Percentiles rank a stretch among this genome's conserved stretches.
These are phyloP conservation scores for Eurystomus gularis DNA, from an alignment of 2,113 vertebrate genomes.

Conservation along the genomic window DNA sequence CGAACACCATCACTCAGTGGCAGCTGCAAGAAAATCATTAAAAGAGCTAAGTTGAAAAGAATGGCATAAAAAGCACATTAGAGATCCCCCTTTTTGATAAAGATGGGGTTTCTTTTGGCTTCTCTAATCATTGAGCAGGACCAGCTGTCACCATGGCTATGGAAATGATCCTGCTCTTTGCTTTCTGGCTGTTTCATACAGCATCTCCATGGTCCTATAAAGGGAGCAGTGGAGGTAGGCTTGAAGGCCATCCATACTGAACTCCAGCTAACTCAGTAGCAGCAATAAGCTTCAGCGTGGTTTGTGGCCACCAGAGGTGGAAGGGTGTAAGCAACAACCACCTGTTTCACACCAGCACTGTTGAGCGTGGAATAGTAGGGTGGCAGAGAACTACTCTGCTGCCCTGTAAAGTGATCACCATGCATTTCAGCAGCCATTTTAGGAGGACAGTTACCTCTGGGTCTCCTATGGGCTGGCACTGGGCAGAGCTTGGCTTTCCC, in stretches of 20 bases:
- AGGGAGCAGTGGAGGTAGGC: not conserved
- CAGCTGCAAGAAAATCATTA: conserved; percentile 2
- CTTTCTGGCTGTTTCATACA: not conserved
- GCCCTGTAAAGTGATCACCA: not conserved
- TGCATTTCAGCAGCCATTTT: not conserved
- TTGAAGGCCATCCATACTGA: not conserved
- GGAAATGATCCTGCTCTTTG: not conserved
- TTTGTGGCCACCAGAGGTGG: not conserved
- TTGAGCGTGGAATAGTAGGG: not conserved
- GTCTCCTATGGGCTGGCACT: not conserved
- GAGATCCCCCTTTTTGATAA: not conserved
- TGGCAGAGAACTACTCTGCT: not conserved
- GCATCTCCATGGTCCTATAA: not conserved
- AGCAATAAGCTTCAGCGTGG: not conserved
- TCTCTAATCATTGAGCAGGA: not conserved
- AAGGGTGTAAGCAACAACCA: not conserved
- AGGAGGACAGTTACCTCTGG: not conserved
- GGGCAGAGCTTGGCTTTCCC: not conserved
- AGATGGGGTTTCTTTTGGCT: not conserved
- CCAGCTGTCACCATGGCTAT: not conserved
- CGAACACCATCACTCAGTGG: not conserved
- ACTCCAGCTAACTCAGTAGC: not conserved
- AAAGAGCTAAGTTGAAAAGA: not conserved
- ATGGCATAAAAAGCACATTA: not conserved
- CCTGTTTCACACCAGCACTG: not conserved